phyloP scores from a whole-genome alignment of 2,113 vertebrate genomes.

The Camelus bactrianus region DNA sequence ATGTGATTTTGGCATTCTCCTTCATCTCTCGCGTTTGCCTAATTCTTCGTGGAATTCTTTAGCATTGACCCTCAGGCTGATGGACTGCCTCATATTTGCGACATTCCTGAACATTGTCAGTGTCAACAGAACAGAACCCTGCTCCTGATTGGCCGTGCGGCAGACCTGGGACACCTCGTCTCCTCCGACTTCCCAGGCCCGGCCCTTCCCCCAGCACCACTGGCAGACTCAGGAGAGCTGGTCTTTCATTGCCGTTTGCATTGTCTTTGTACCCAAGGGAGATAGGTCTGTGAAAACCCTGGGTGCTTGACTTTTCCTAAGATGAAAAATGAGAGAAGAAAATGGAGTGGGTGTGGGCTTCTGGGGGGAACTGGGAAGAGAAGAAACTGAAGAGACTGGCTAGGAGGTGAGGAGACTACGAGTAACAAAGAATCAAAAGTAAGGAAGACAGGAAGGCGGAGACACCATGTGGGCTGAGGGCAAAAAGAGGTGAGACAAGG shows the following conservation, averaged over 20 bases:
- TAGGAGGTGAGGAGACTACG: not conserved
- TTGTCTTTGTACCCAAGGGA: not conserved
- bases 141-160: not conserved
- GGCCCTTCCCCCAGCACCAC: not conserved
- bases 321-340: not conserved
- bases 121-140: not conserved
- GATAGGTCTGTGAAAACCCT: not conserved
- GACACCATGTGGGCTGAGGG: fast-evolving
- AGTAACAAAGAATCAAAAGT: not conserved
- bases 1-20: not conserved
- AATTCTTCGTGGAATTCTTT: not conserved
- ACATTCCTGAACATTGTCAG: not conserved
- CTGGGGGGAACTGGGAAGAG: not conserved
- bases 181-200: not conserved
- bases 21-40: not conserved
- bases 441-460: not conserved
- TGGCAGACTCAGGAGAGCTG: not conserved
- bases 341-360: not conserved
- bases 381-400: not conserved
- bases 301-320: not conserved
- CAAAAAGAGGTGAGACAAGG: fast-evolving
- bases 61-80: no score
- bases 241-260: no score
- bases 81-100: not conserved
- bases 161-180: not conserved